Percentiles rank a stretch among this genome's conserved stretches.
Evolutionary conservation across 1,140 invertebrate genomes (phyloP).

Genomic region (Lepidurus packardi): DNA sequence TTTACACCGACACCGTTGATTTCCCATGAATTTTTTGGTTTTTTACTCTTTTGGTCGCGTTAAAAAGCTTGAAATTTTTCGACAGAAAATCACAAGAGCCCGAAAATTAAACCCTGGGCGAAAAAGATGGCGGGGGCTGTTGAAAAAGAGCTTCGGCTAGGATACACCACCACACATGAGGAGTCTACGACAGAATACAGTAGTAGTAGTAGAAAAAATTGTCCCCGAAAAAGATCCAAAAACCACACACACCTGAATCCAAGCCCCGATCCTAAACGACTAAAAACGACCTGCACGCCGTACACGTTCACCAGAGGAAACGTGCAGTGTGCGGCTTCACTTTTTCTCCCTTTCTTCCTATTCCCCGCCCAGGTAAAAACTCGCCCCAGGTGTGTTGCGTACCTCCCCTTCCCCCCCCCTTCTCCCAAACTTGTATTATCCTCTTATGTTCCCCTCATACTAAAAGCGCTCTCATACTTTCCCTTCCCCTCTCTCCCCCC

Average conservation of each 20-base stretch:
- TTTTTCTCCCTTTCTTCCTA: neutral
- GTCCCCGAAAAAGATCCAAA: slow-evolving; percentile 5
- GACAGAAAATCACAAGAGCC: neutral
- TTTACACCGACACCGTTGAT: too few relatives aligned
- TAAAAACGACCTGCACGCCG: slow-evolving; percentile 16
- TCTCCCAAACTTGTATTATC: neutral
- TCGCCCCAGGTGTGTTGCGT: neutral
- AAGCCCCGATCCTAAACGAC: slow-evolving; percentile 20
- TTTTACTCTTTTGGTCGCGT: too few relatives aligned
- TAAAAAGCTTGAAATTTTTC: too few relatives aligned
- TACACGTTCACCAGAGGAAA: slow-evolving; percentile 15
- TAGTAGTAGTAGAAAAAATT: neutral
- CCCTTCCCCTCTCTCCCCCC: neutral
- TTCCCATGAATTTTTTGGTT: too few relatives aligned
- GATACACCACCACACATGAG: neutral
- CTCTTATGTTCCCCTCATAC: neutral
- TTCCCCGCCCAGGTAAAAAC: slow-evolving; percentile 11
- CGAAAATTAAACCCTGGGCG: neutral
- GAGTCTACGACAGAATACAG: neutral
- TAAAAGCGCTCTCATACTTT: neutral
- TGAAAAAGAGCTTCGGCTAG: too few relatives aligned
- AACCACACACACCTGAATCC: slow-evolving; percentile 21
- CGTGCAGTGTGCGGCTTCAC: neutral
- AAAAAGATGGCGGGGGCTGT: neutral
- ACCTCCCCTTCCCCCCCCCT: neutral